Conservation (phyloP, 2,797 vertebrate genomes). For the Sphenopsis melanotis region DNA sequence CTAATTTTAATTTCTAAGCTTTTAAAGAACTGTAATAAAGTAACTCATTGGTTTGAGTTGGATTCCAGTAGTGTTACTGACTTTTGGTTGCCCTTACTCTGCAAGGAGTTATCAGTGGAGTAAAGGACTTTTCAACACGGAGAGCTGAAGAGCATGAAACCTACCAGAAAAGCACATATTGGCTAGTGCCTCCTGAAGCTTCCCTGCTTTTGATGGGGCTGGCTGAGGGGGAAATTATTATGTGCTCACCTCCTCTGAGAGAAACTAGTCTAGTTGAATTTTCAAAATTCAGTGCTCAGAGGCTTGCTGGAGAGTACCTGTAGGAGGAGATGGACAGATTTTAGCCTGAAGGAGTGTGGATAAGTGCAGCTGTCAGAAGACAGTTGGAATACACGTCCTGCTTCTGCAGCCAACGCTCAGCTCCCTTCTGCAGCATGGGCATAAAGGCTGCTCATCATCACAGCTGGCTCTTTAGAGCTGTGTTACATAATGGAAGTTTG, state of each 20-base stretch:
- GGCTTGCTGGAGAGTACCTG: background rate
- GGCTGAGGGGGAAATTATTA: background rate
- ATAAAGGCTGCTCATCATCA: background rate
- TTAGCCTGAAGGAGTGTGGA: background rate
- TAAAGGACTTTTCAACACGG: background rate
- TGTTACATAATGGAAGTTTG: background rate
- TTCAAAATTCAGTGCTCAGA: background rate
- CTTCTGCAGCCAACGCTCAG: background rate
- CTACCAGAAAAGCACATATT: background rate
- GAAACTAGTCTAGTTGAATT: background rate
- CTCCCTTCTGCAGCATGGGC: background rate
- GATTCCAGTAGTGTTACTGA: background rate
- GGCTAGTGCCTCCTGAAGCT: background rate
- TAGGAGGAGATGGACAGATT: background rate
- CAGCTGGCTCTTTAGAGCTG: background rate
- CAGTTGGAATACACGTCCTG: fast-evolving
- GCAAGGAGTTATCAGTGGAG: background rate
- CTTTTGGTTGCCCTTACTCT: background rate
- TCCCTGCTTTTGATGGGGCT: background rate
- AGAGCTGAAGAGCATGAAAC: background rate
- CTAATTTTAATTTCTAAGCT: background rate
- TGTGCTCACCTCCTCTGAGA: background rate
- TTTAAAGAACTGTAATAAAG: background rate
- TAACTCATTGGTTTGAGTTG: background rate
- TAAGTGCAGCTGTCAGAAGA: background rate